Conservation (phyloP, 1,140 invertebrate genomes). For the Laodelphax striatellus region DNA sequence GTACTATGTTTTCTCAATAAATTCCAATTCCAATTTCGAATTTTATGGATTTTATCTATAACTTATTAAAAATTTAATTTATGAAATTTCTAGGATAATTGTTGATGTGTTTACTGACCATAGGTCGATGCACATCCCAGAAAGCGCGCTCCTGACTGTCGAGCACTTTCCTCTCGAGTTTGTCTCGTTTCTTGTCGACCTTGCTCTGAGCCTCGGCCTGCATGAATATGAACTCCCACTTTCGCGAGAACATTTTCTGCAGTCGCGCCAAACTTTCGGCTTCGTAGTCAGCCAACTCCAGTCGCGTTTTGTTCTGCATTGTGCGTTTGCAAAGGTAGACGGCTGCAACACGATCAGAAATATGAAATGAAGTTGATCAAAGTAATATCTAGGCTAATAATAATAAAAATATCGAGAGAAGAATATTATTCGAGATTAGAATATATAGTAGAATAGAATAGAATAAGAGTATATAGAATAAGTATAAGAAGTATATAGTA, state of each 20-base stretch:
- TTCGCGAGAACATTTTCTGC: conserved; percentile 98
- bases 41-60: too few relatives aligned
- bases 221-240: conserved; percentile 99
- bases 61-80: too few relatives aligned
- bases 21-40: too few relatives aligned
- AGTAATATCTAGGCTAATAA: too few relatives aligned
- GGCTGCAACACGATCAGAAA: too few relatives aligned
- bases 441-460: too few relatives aligned
- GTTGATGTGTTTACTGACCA: conserved; percentile 63
- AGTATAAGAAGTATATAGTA: too few relatives aligned
- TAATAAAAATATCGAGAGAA: too few relatives aligned
- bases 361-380: neutral
- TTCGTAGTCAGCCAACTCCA: conserved; percentile 97
- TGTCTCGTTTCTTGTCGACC: conserved; percentile 98
- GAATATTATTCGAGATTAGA: too few relatives aligned
- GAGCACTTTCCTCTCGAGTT: conserved; percentile 92
- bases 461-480: too few relatives aligned
- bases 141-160: conserved; percentile 99
- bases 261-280: conserved; percentile 93
- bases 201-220: conserved; percentile 71
- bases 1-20: too few relatives aligned
- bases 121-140: conserved; percentile 98
- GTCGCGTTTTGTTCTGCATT: conserved; percentile 97
- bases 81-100: too few relatives aligned
- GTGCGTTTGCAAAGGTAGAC: conserved; percentile 99